These are phyloP conservation scores for Cataglyphis hispanica DNA, from an alignment of 1,140 invertebrate genomes.

Conservation along the genomic window DNA sequence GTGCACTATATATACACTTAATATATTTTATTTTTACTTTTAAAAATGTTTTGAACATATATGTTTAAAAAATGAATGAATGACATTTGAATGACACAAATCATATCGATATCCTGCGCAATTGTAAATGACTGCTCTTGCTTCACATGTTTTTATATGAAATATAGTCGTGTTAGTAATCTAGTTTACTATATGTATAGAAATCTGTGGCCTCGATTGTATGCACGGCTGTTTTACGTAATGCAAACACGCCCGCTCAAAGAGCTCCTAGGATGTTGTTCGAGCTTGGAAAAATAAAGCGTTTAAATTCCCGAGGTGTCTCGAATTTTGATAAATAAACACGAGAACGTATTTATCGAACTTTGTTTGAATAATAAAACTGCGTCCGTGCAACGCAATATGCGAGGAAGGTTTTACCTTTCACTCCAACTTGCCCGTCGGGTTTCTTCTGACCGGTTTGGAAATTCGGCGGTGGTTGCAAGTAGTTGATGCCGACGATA, in stretches of 20 bases:
- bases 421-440: constrained; percentile 84
- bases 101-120: too few species aligned
- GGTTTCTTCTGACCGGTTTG: constrained; percentile 85
- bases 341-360: not conserved
- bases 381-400: too few species aligned
- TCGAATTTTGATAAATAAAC: constrained; percentile 21
- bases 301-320: not conserved
- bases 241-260: not conserved
- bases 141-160: too few species aligned
- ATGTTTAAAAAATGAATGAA: too few species aligned
- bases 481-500: constrained; percentile 84
- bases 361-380: not conserved
- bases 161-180: too few species aligned
- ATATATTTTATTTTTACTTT: too few species aligned
- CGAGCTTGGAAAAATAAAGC: constrained; percentile 3
- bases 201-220: too few species aligned
- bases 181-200: too few species aligned
- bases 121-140: too few species aligned
- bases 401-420: constrained; percentile 77
- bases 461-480: constrained; percentile 85
- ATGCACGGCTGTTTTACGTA: not conserved
- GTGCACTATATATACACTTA: too few species aligned
- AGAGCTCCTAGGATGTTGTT: constrained; percentile 3
- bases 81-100: too few species aligned
- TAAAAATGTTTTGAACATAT: too few species aligned